Conservation (phyloP, 1,140 invertebrate species). For the Drosophila lacteicornis region DNA sequence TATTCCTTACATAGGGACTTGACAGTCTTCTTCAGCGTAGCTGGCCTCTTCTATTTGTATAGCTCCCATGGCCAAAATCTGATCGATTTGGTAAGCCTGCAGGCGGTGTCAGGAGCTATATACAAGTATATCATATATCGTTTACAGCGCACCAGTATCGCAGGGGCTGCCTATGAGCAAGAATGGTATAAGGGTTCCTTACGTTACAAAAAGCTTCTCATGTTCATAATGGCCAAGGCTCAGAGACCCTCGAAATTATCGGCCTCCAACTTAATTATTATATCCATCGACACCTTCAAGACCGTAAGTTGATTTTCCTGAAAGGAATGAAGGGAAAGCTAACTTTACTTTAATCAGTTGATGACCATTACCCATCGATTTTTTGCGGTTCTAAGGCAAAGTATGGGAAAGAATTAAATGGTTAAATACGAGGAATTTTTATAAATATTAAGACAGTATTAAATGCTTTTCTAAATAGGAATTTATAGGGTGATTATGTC, state of each 20-base stretch:
- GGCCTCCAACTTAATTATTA: slow-evolving; percentile 38
- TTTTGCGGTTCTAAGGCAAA: slow-evolving; percentile 38
- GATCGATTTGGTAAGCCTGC: slow-evolving; percentile 37
- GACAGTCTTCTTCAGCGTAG: too few species aligned
- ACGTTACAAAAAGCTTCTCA: slow-evolving; percentile 32
- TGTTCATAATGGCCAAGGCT: slow-evolving; percentile 40
- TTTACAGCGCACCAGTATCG: slow-evolving; percentile 39
- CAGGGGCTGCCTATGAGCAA: slow-evolving; percentile 40
- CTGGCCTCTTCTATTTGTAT: too few species aligned
- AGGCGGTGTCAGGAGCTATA: too few species aligned
- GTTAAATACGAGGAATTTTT: background rate
- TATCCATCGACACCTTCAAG: slow-evolving; percentile 54
- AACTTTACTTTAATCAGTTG: slow-evolving; percentile 20
- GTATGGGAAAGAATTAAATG: slow-evolving; percentile 16
- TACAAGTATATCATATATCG: background rate
- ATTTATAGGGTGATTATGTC: too few species aligned
- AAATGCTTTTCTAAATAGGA: too few species aligned
- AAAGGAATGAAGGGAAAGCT: background rate
- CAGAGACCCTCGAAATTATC: slow-evolving; percentile 40
- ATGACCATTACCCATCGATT: slow-evolving; percentile 51
- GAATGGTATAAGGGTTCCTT: slow-evolving; percentile 54
- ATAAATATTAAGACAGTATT: too few species aligned
- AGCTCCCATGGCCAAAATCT: slow-evolving; percentile 50
- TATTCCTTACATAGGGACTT: slow-evolving; percentile 17
- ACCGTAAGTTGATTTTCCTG: slow-evolving; percentile 14